Evolutionary conservation across 2,113 vertebrate genomes (phyloP).

Genomic region (Amblyornis subalaris): DNA sequence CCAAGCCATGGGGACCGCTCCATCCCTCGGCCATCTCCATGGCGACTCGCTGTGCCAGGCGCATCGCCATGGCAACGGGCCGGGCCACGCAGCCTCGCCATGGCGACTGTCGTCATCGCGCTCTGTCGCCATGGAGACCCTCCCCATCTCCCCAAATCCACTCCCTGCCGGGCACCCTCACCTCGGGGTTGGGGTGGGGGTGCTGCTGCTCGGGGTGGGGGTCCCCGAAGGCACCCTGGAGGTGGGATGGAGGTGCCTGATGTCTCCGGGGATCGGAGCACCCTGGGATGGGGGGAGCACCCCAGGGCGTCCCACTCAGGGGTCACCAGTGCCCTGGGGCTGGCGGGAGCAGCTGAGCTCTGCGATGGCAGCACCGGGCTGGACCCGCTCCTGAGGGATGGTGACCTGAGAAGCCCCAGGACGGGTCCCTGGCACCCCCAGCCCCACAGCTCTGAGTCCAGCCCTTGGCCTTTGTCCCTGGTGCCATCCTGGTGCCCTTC

Average conservation of each 20-base stretch:
- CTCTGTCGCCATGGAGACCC: conserved; percentile 50
- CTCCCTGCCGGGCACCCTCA: background rate
- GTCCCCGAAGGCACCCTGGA: accelerated
- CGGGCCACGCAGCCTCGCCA: conserved; percentile 52
- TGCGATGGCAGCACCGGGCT: accelerated
- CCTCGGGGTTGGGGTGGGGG: background rate
- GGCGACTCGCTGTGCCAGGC: conserved; percentile 56
- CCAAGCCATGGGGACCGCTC: conserved; percentile 18
- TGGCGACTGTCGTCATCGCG: conserved; percentile 56
- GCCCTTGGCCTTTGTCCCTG: background rate
- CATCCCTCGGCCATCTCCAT: conserved; percentile 66
- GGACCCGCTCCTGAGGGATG: accelerated
- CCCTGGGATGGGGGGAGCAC: accelerated
- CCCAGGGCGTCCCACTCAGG: background rate
- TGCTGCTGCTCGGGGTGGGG: background rate
- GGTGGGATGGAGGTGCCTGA: accelerated
- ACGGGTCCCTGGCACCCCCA: accelerated
- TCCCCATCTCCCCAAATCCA: background rate
- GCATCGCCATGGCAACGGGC: conserved; percentile 45
- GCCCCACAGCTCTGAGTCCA: accelerated
- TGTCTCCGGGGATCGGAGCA: background rate
- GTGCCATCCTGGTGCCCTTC: background rate
- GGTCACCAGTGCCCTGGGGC: accelerated
- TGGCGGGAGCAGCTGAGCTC: accelerated
- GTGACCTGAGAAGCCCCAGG: accelerated